Base-by-base conservation (phyloP, 2,797 vertebrate genomes). In the Smutsia gigantea region DNA sequence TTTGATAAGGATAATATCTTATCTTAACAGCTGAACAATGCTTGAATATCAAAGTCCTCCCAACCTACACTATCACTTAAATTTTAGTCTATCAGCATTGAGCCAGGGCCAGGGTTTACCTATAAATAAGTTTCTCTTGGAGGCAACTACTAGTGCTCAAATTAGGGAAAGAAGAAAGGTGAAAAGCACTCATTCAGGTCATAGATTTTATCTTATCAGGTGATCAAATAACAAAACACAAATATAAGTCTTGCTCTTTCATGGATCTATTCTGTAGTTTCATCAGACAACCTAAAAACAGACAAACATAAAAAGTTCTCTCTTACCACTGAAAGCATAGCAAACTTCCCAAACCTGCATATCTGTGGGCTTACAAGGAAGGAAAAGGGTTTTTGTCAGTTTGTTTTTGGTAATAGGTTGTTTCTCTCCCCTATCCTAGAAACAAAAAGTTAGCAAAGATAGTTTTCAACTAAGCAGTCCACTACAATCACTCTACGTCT, bases 31-130 rank as follows among this genome's bases (percentile, higher is more conserved):
- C 11, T 69, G 27, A 77, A 77, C 12, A 31, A 1, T 90, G 11
- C 91, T 69, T 91, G 27, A 83, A 81, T 90, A 87, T 64, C 42
- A 83, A 90, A 93, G 63, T 83, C 87, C 31, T 83, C 75, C 53
- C 82, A 63, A 71, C 55, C 55, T 25, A 29, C 18, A 87, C 37
- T 29, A 55, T 75, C 5, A 87, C 61, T 53, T 82, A 87, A 63
- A 86, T 64, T 66, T 81, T 55, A 74, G 21, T 66, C 64, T 85
- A 9, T 74, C 18, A 85, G n/a, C 51, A 86, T 37, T 61, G 9
- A 1, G 34, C 68, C 34, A 93, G 2, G 1, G 34, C 59, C 34
- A 93, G 2, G 21, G 61, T 53, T 86, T 89, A 42, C 42, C 61
- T 68, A 69, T 59, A 53, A 90, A 13, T 81, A 57, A 29, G 21